phyloP scores from a whole-genome alignment of 2,113 vertebrate genomes.

The Eulemur macaco region DNA sequence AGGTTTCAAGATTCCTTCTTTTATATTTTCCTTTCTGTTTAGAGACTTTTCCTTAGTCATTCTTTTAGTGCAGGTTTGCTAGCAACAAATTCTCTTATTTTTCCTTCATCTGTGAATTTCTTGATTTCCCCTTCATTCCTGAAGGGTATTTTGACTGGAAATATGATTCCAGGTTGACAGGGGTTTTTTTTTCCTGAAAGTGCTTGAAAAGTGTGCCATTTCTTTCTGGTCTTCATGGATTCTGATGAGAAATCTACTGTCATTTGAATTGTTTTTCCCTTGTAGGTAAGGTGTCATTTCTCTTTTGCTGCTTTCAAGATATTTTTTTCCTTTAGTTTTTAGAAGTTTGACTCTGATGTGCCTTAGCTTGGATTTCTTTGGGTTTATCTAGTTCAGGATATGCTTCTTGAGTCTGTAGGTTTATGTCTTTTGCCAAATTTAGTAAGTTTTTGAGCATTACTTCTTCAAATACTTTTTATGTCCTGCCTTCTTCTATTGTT shows the following conservation, averaged over 20 bases:
- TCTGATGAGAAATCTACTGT: conserved; percentile 36
- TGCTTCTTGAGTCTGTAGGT: neutral
- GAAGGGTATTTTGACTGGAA: conserved; percentile 22
- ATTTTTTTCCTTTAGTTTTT: neutral
- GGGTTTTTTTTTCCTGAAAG: neutral
- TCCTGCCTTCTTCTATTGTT: neutral
- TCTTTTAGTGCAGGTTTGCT: conserved; percentile 23
- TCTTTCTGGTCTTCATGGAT: neutral
- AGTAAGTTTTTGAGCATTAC: conserved; percentile 16
- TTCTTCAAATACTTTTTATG: neutral
- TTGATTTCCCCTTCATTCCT: conserved; percentile 1
- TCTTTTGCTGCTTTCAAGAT: conserved; percentile 5
- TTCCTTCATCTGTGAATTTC: conserved; percentile 30
- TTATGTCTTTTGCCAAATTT: conserved; percentile 36
- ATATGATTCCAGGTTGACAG: neutral
- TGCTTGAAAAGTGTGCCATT: neutral
- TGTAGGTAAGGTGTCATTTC: conserved; percentile 22
- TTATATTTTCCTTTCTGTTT: conserved; percentile 41
- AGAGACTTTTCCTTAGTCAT: conserved; percentile 16
- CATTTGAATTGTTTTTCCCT: neutral
- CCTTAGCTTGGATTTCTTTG: conserved; percentile 16
- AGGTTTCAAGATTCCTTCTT: neutral
- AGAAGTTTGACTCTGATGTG: conserved; percentile 23
- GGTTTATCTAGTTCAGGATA: neutral
- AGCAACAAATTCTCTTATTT: conserved; percentile 24